phyloP scores from a whole-genome alignment of 2,888 invertebrate genomes.

The Aromia moschata region DNA sequence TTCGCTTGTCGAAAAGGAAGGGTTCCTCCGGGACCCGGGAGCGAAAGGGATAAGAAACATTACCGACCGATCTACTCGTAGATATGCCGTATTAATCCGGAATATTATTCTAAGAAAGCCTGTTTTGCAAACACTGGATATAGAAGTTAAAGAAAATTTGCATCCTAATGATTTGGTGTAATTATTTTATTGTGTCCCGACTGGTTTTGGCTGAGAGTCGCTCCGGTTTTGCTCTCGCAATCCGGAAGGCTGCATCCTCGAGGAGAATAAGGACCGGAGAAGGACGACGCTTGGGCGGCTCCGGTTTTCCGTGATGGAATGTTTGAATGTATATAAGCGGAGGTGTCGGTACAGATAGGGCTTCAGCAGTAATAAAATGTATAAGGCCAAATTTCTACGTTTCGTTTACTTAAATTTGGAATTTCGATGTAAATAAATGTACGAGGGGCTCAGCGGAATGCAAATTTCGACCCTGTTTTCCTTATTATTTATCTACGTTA shows the following conservation, averaged over 20 bases:
- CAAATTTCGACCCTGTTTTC: conserved; percentile 43
- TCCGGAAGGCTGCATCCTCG: conserved; percentile 14
- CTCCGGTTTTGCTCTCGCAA: conserved; percentile 19
- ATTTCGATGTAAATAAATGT: conserved; percentile 59
- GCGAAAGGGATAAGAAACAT: conserved; percentile 56
- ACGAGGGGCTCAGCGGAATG: conserved; percentile 50
- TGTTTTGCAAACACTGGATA: conserved; percentile 58
- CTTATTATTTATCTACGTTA: conserved; percentile 28
- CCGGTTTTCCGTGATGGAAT: conserved; percentile 32
- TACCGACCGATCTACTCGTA: conserved; percentile 59
- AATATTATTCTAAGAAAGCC: conserved; percentile 61
- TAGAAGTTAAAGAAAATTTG: conserved; percentile 62
- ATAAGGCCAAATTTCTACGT: conserved; percentile 55
- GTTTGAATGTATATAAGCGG: conserved; percentile 52
- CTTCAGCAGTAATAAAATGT: conserved; percentile 56
- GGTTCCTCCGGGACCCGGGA: conserved; percentile 54
- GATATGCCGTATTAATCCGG: conserved; percentile 62
- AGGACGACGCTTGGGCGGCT: conserved; percentile 25
- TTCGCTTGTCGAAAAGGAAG: conserved; percentile 58
- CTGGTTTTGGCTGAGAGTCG: conserved; percentile 31
- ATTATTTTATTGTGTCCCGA: conserved; percentile 54
- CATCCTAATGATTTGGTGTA: conserved; percentile 61
- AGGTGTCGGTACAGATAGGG: conserved; percentile 58
- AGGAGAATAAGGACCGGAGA: conserved; percentile 31
- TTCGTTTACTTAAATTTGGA: conserved; percentile 58